Conservation (phyloP, 2,797 vertebrate species). For the Gymnodraco acuticeps region DNA sequence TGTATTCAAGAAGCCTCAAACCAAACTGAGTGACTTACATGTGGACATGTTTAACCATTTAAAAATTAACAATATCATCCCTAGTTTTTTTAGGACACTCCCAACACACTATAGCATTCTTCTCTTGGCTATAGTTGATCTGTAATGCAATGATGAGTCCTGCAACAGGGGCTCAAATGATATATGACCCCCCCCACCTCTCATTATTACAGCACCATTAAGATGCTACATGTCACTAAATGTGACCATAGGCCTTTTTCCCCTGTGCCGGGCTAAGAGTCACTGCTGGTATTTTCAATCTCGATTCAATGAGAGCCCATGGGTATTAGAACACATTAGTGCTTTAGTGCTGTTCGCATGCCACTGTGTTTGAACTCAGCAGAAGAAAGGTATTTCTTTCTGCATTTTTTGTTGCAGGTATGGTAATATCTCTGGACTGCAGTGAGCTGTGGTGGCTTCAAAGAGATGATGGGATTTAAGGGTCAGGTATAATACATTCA, state of each 20-base stretch:
- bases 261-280: slow-evolving; percentile 41
- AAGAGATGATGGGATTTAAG: slow-evolving; percentile 24
- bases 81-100: not conserved
- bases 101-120: not conserved
- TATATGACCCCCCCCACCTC: slow-evolving; percentile 6
- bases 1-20: too few relatives aligned
- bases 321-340: slow-evolving; percentile 66
- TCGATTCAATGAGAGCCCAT: slow-evolving; percentile 47
- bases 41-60: not conserved
- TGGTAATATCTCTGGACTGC: slow-evolving; percentile 33
- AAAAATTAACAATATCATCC: not conserved
- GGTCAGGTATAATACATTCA: slow-evolving; percentile 32
- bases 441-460: slow-evolving; percentile 42
- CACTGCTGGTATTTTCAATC: slow-evolving; percentile 58
- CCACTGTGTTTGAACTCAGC: slow-evolving; percentile 66
- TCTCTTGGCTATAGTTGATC: slow-evolving; percentile 19
- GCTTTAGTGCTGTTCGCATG: slow-evolving; percentile 47
- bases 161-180: slow-evolving; percentile 13
- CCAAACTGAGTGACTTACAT: too few relatives aligned
- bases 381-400: slow-evolving; percentile 46
- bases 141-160: slow-evolving; percentile 26
- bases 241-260: slow-evolving; percentile 55
- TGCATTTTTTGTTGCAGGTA: slow-evolving; percentile 45
- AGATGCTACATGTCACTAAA: slow-evolving; percentile 55
- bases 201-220: slow-evolving; percentile 56